Conservation (phyloP, 2,888 invertebrate genomes). For the Heteropelma amictum region DNA sequence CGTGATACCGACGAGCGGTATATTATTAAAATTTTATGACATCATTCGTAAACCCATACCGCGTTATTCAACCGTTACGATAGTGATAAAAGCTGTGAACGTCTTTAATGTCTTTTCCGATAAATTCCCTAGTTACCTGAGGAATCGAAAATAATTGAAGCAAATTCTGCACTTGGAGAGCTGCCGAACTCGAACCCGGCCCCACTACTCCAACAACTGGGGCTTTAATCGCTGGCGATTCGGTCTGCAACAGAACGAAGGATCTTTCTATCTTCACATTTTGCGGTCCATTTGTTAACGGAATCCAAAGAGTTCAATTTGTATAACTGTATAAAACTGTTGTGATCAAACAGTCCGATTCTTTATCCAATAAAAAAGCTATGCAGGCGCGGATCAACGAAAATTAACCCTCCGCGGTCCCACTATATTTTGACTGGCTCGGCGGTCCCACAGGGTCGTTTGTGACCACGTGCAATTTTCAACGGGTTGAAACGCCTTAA, state of each 20-base stretch:
- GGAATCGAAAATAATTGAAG: slow-evolving; percentile 84
- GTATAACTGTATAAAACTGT: too few species aligned
- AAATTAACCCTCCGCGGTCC: too few species aligned
- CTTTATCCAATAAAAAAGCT: too few species aligned
- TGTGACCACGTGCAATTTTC: too few species aligned
- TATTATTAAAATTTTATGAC: not conserved
- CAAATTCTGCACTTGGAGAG: slow-evolving; percentile 87
- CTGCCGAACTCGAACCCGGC: slow-evolving; percentile 86
- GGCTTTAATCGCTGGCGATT: slow-evolving; percentile 66
- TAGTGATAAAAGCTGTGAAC: slow-evolving; percentile 11
- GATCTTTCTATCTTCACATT: not conserved
- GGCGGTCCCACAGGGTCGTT: too few species aligned
- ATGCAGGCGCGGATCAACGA: too few species aligned
- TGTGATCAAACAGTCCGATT: too few species aligned
- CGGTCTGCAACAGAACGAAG: slow-evolving; percentile 24
- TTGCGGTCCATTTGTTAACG: not conserved
- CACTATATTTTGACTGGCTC: too few species aligned
- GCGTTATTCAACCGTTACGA: not conserved
- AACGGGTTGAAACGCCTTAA: too few species aligned
- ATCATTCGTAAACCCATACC: not conserved
- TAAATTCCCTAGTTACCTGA: slow-evolving; percentile 62
- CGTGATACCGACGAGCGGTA: too few species aligned
- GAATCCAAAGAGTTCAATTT: too few species aligned
- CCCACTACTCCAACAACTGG: slow-evolving; percentile 86
- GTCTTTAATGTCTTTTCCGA: slow-evolving; percentile 19